Percentiles rank a stretch among this genome's conserved stretches.
Evolutionary conservation across 2,113 vertebrate species (phyloP).

Genomic region (Amazona vittata): DNA sequence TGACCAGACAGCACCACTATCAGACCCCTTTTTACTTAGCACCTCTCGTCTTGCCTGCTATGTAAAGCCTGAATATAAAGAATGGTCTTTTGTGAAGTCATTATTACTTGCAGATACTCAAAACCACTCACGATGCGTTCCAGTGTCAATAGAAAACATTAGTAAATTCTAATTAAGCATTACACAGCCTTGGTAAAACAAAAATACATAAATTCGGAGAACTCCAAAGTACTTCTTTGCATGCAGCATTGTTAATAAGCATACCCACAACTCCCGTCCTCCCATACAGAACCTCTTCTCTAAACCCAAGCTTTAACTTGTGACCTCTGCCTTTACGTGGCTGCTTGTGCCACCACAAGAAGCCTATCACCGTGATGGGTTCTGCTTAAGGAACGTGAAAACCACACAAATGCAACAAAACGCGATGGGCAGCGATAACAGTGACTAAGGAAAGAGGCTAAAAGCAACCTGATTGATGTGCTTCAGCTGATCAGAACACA

Average conservation of each 20-base stretch:
- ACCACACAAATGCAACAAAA: neutral
- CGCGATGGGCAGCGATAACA: fast-evolving
- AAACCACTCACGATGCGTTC: neutral
- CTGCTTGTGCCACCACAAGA: neutral
- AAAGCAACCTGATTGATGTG: neutral
- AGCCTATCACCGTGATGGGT: fast-evolving
- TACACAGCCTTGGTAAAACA: neutral
- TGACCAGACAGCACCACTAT: neutral
- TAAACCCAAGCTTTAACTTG: neutral
- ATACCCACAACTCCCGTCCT: neutral
- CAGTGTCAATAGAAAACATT: neutral
- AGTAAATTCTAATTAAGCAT: neutral
- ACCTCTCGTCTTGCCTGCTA: neutral
- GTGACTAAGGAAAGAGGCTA: neutral
- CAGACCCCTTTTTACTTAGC: neutral
- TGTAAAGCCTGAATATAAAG: neutral
- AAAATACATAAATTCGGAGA: neutral
- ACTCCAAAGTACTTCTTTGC: neutral
- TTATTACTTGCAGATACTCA: neutral
- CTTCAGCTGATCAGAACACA: neutral
- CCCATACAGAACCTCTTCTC: neutral
- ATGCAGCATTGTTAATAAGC: neutral
- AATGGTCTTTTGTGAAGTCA: neutral
- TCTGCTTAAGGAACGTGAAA: neutral
- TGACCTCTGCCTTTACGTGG: neutral